A percentile compares a stretch with the other conserved stretches of the same genome.
Evolutionary conservation across 2,888 invertebrate genomes (phyloP).

Genomic region (Macroteleia sp.): DNA sequence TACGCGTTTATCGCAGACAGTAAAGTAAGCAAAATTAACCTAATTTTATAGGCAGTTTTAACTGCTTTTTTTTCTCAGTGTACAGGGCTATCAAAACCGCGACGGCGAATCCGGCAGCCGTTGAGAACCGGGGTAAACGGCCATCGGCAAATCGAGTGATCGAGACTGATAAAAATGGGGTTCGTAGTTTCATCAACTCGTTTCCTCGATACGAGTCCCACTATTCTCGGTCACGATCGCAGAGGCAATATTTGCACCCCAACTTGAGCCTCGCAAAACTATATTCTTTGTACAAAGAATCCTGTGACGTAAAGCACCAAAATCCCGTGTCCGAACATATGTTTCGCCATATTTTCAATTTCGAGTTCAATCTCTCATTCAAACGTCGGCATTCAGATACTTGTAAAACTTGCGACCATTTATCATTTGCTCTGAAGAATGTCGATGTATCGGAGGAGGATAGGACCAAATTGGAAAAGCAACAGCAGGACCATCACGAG

Average conservation of each 20-base stretch:
- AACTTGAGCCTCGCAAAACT: conserved; percentile 18
- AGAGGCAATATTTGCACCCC: conserved; percentile 19
- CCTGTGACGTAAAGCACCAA: conserved; percentile 18
- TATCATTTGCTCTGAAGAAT: neutral
- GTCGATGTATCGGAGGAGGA: neutral
- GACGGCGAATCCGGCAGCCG: conserved; percentile 1
- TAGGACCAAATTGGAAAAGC: neutral
- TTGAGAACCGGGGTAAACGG: conserved; percentile 8
- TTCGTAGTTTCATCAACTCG: conserved; percentile 23
- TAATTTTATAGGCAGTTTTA: no score
- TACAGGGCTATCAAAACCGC: conserved; percentile 15
- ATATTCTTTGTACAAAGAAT: conserved; percentile 20
- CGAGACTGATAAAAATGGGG: neutral
- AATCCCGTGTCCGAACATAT: conserved; percentile 25
- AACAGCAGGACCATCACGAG: neutral
- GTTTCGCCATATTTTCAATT: conserved; percentile 44
- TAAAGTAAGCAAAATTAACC: no score
- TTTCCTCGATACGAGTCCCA: conserved; percentile 36
- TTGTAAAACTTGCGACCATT: conserved; percentile 1
- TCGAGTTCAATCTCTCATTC: conserved; percentile 40
- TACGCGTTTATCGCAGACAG: no score
- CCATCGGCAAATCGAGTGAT: neutral
- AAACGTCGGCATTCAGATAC: conserved; percentile 41
- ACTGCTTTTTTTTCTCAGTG: no score
- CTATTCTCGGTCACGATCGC: conserved; percentile 19